Base-by-base conservation (phyloP, 2,888 invertebrate species). In the Enchytraeus crypticus region DNA sequence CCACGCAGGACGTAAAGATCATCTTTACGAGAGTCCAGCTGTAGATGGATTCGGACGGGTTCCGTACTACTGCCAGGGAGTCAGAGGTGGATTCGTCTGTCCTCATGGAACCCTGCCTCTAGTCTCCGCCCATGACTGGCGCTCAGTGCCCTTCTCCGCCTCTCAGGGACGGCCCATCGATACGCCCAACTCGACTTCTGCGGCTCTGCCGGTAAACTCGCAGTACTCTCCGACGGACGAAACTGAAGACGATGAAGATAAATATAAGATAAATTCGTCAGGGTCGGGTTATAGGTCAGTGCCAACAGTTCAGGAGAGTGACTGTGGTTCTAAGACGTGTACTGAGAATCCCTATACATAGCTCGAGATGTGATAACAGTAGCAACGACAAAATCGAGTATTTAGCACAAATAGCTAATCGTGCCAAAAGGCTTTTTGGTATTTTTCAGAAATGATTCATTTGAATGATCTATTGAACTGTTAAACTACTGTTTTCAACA, bases 21-120 rank as follows among this genome's bases (percentile, higher is more conserved):
- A 55, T 38, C 23, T 55, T n/a, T 55, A 55, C 43, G 55, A 55
- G 29, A 55, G 55, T 29, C 55, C 55, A 0, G 38, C 55, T 11
- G 32, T 55, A 26, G 55, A 55, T 29, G 55, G 30, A 3, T 23
- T 23, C 27, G 55, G 55, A 4, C 21, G 26, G 26, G 18, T 53
- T 11, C 55, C 55, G 0, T 55, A 55, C 43, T 43, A 55, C 43
- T 55, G 55, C 21, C 55, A 55, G 26, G 55, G 55, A 1, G 23
- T 38, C 1, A n/a, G n/a, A n/a, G n/a, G n/a, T n/a, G n/a, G n/a
- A n/a, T n/a, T n/a, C n/a, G n/a, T n/a, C n/a, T n/a, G n/a, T n/a
- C n/a, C n/a, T n/a, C 18, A 8, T 38, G 38, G 38, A 38, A 14
- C 38, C 38, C 18, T 14, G 8, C 38, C 38, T 38, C 38, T 38